These are phyloP conservation scores for Alectoris magna DNA, from an alignment of 2,797 vertebrate genomes.

Conservation along the genomic window DNA sequence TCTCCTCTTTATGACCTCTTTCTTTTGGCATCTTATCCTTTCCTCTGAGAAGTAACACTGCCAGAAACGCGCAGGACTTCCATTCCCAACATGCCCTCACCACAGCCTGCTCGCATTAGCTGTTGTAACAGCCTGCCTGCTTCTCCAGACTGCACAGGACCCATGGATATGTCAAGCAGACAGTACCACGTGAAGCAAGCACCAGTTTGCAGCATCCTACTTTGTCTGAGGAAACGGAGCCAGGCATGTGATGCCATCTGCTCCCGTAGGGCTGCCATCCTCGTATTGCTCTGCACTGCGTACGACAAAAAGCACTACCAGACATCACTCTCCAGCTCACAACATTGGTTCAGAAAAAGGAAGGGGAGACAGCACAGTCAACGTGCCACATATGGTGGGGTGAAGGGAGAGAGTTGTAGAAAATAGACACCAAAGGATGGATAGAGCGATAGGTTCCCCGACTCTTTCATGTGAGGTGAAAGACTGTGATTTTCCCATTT, in stretches of 20 bases:
- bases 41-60: neutral
- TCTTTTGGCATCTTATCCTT: neutral
- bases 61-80: neutral
- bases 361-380: conserved; percentile 35
- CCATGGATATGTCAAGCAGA: conserved; percentile 61
- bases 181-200: conserved; percentile 70
- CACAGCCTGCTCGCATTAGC: neutral
- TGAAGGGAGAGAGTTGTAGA: conserved; percentile 19
- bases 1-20: neutral
- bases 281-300: conserved; percentile 69
- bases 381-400: conserved; percentile 31
- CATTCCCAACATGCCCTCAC: neutral
- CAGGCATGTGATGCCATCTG: conserved; percentile 80
- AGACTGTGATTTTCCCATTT: neutral
- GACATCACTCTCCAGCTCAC: conserved; percentile 64
- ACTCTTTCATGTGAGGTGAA: neutral
- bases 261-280: conserved; percentile 79
- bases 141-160: conserved; percentile 16
- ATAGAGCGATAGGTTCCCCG: neutral
- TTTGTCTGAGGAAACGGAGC: conserved; percentile 78
- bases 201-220: conserved; percentile 72
- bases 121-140: neutral
- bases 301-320: conserved; percentile 71
- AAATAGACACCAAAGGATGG: neutral
- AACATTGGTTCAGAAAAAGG: conserved; percentile 64